A percentile compares a stretch with the other conserved stretches of the same genome.
Conservation (phyloP, 2,797 vertebrate genomes). For the Centroberyx gerrardi region DNA sequence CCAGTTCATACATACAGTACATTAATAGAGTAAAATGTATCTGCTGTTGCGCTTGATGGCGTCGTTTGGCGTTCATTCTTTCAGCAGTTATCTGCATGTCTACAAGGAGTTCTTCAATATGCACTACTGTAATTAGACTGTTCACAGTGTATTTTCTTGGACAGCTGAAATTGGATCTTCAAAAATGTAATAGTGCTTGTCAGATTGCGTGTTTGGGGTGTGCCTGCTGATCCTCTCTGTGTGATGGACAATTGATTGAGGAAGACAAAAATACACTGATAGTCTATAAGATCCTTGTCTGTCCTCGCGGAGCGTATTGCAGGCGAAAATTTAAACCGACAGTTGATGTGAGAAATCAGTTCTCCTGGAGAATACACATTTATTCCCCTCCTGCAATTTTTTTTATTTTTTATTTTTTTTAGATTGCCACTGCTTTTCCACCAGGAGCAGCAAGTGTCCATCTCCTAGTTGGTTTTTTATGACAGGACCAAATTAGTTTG, state of each 20-base stretch:
- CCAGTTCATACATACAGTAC: background rate
- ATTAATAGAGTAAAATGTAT: background rate
- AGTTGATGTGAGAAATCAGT: constrained; percentile 13
- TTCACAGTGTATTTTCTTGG: constrained; percentile 16
- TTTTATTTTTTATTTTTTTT: constrained; percentile 15
- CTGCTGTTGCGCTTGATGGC: background rate
- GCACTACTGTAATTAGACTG: constrained; percentile 32
- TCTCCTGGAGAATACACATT: constrained; percentile 25
- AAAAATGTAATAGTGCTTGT: constrained; percentile 35
- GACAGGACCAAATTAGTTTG: constrained; percentile 77
- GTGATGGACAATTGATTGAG: constrained; percentile 54
- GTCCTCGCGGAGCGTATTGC: constrained; percentile 2
- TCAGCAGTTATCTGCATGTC: constrained; percentile 19
- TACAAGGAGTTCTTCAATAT: background rate
- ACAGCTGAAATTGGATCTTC: constrained; percentile 48
- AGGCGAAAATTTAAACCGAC: constrained; percentile 30
- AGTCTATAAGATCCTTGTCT: constrained; percentile 46
- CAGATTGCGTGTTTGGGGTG: constrained; percentile 4
- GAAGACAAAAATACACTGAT: constrained; percentile 34
- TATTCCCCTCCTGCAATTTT: constrained; percentile 9
- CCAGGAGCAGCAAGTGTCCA: constrained; percentile 41
- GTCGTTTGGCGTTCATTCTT: constrained; percentile 12
- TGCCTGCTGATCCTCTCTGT: background rate
- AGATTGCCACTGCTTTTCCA: constrained; percentile 18
- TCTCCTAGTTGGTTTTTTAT: constrained; percentile 68